Conservation (phyloP, 2,888 invertebrate species). For the Peribatodes rhomboidaria region DNA sequence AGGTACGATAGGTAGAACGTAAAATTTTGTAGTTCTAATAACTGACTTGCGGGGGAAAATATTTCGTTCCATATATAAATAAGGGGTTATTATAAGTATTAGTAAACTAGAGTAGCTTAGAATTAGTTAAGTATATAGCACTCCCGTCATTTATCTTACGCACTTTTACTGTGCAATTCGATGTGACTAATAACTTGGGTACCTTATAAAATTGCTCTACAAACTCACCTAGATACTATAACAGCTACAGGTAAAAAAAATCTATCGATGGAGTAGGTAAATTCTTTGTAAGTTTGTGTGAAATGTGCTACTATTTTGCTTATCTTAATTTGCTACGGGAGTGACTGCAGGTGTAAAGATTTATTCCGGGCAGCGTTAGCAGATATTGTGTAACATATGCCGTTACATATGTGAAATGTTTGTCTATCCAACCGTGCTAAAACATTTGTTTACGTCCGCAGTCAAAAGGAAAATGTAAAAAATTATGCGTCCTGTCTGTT, state of each 20-base stretch:
- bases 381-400: background rate
- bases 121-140: too few species aligned
- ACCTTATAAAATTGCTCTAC: too few species aligned
- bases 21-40: background rate
- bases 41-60: too few species aligned
- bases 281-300: background rate
- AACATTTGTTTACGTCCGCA: conserved; percentile 18
- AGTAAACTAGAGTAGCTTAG: too few species aligned
- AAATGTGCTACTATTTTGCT: background rate
- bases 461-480: conserved; percentile 31
- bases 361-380: background rate
- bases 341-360: background rate
- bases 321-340: background rate
- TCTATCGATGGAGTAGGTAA: background rate
- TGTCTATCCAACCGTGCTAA: conserved; percentile 14
- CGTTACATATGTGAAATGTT: conserved; percentile 2
- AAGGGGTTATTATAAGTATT: too few species aligned
- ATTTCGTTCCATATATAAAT: too few species aligned
- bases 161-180: too few species aligned
- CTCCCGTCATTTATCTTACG: too few species aligned
- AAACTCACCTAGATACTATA: too few species aligned
- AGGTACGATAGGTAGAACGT: background rate
- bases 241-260: too few species aligned
- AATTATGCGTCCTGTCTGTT: conserved; percentile 35
- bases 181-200: too few species aligned